Evolutionary conservation across 2,888 invertebrate species (phyloP).

Genomic region (Athalia cordata): DNA sequence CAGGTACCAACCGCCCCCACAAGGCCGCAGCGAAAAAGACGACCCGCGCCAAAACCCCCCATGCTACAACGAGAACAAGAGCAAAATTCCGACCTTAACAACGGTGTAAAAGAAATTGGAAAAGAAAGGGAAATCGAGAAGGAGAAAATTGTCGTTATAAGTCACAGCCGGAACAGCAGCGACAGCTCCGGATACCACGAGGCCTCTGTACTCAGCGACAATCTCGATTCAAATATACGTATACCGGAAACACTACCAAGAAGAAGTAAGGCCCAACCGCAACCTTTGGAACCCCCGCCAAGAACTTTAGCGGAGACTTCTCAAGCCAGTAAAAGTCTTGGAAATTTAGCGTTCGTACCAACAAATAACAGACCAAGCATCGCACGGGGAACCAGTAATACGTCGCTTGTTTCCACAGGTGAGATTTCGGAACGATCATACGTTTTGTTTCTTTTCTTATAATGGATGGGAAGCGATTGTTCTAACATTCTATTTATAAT

Average conservation of each 20-base stretch:
- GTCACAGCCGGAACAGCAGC: conserved; percentile 83
- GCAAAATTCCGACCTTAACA: conserved; percentile 43
- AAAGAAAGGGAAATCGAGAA: conserved; percentile 61
- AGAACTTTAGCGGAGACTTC: conserved; percentile 68
- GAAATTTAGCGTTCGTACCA: conserved; percentile 62
- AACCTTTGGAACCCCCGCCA: conserved; percentile 57
- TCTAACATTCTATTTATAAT: too few species aligned
- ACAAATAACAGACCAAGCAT: conserved; percentile 52
- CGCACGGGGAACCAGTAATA: conserved; percentile 66
- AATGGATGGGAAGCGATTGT: too few species aligned
- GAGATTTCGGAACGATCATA: conserved; percentile 46
- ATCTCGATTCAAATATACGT: conserved; percentile 72
- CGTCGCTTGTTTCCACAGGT: conserved; percentile 70
- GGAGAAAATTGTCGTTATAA: conserved; percentile 75
- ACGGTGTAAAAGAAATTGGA: conserved; percentile 58
- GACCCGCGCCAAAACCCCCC: conserved; percentile 79
- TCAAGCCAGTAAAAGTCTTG: conserved; percentile 69
- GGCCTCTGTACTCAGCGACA: conserved; percentile 80
- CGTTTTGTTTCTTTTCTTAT: neutral
- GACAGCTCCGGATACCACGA: conserved; percentile 85
- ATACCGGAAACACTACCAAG: conserved; percentile 72
- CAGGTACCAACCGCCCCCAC: conserved; percentile 71
- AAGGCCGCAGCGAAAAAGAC: conserved; percentile 76
- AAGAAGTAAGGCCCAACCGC: conserved; percentile 63
- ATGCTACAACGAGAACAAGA: conserved; percentile 43